Evolutionary conservation across 1,140 invertebrate genomes (phyloP), one percentile per base, ranked within the genome.

Genomic region (Drusus annulatus): DNA sequence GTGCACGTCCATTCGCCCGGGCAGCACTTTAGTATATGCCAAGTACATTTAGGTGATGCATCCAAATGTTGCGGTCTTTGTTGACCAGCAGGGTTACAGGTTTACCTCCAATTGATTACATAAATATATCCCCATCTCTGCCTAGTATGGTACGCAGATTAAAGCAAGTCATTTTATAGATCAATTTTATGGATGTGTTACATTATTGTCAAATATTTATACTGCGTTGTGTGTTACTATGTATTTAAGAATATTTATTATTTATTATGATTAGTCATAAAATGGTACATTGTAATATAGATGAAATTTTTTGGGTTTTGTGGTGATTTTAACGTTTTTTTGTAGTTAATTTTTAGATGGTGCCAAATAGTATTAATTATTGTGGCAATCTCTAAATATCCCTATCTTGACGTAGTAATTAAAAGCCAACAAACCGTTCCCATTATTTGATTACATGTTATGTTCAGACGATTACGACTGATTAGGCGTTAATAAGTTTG

Each of bases 31-130:
- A 79, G 69, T 54, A 58, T 92, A 56, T 92, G 92, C 84, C 90
- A 91, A 36, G 87, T 91, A 56, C 91, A 92, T 84, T 86, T 92
- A 52, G 90, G 90, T 60, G 90, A 91, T 71, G 87, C 90, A 21
- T 91, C 90, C 36, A 92, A 92, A 84, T 92, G 91, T 80, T 92
- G 91, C 84, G 92, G 90, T 84, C 90, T 92, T 75, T 92, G 91
- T 89, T 93, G 88, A 91, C 76, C 17, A 19, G 23, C 58, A 45
- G 19, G 50, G 62, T 68, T 54, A 62, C 52, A 65, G 60, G 51
- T 60, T 28, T 78, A 69, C 51, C 65, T 75, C 54, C 60, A 58
- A 75, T 60, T 63, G 50, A 63, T 74, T 60, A 45, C 36, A 10
- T 45, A 13, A 45, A 45, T 45, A 31, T 75, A 80, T 75, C 60